Conservation (phyloP, 2,113 vertebrate genomes). For the Rhinopithecus roxellana region DNA sequence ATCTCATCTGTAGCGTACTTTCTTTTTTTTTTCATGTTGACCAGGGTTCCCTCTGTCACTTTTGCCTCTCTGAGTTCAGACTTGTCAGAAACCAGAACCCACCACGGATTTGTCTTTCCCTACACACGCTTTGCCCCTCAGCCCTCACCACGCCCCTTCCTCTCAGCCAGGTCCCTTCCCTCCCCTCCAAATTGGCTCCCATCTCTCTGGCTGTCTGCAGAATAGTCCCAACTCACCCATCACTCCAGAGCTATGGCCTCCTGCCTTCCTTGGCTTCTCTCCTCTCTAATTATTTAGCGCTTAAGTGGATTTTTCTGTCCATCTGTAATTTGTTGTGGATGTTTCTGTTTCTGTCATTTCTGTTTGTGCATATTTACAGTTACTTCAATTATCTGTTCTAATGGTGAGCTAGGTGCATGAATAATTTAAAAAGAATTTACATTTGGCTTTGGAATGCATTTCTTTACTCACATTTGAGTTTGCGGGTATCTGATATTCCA, state of each 20-base stretch:
- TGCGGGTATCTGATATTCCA: conserved; percentile 9
- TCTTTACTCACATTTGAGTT: neutral
- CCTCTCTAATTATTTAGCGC: neutral
- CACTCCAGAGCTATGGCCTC: neutral
- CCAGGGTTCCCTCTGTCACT: neutral
- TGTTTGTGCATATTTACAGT: conserved; percentile 52
- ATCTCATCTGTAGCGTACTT: neutral
- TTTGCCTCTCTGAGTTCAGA: neutral
- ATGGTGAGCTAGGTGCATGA: conserved; percentile 27
- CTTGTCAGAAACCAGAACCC: conserved; percentile 24
- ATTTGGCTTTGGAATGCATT: neutral
- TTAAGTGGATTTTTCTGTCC: conserved; percentile 17
- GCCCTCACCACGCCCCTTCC: accelerated
- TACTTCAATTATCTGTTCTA: conserved; percentile 34
- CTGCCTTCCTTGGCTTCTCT: neutral
- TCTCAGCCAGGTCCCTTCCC: neutral
- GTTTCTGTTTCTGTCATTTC: neutral
- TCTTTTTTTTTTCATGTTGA: neutral
- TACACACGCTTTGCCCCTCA: neutral
- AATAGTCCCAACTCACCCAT: neutral
- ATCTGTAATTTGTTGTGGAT: neutral
- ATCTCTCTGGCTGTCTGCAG: neutral
- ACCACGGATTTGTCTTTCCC: neutral
- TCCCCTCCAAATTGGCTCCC: neutral
- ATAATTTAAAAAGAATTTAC: conserved; percentile 50